Conservation (phyloP, 2,888 invertebrate species). For the Brenthis hecate region DNA sequence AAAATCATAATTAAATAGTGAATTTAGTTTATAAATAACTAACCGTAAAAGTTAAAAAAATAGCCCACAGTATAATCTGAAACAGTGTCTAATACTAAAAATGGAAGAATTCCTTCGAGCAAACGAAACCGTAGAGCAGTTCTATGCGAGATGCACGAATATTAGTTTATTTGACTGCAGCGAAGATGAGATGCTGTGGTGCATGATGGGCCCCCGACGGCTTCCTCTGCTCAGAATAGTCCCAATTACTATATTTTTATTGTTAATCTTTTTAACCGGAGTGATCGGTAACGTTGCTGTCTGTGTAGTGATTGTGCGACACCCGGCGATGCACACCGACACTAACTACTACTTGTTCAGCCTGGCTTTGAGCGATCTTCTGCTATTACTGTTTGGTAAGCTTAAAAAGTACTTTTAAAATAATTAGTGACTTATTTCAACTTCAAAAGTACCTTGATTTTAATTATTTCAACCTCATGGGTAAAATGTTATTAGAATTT, state of each 20-base stretch:
- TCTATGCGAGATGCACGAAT: slow-evolving; percentile 70
- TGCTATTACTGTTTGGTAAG: slow-evolving; percentile 91
- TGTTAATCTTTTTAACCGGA: slow-evolving; percentile 91
- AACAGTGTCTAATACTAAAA: slow-evolving; percentile 24
- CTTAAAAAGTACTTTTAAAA: slow-evolving; percentile 41
- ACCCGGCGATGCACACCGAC: slow-evolving; percentile 92
- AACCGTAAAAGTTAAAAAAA: not conserved
- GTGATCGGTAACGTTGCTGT: slow-evolving; percentile 92
- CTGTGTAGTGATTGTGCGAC: slow-evolving; percentile 91
- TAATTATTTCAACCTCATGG: too few relatives aligned
- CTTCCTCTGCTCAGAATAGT: slow-evolving; percentile 81
- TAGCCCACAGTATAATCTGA: not conserved
- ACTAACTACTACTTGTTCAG: slow-evolving; percentile 96
- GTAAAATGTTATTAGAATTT: too few relatives aligned
- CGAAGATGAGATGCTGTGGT: slow-evolving; percentile 82
- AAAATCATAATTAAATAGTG: too few relatives aligned
- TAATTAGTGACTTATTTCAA: too few relatives aligned
- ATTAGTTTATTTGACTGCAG: slow-evolving; percentile 79
- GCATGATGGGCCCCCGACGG: slow-evolving; percentile 84
- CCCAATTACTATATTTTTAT: slow-evolving; percentile 86
- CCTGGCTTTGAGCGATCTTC: slow-evolving; percentile 92
- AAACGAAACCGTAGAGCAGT: slow-evolving; percentile 58
- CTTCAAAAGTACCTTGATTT: too few relatives aligned
- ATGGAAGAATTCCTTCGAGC: slow-evolving; percentile 59
- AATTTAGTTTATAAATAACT: too few relatives aligned